These are phyloP conservation scores for Agrochola lota DNA, from an alignment of 2,888 invertebrate species.

Conservation along the genomic window DNA sequence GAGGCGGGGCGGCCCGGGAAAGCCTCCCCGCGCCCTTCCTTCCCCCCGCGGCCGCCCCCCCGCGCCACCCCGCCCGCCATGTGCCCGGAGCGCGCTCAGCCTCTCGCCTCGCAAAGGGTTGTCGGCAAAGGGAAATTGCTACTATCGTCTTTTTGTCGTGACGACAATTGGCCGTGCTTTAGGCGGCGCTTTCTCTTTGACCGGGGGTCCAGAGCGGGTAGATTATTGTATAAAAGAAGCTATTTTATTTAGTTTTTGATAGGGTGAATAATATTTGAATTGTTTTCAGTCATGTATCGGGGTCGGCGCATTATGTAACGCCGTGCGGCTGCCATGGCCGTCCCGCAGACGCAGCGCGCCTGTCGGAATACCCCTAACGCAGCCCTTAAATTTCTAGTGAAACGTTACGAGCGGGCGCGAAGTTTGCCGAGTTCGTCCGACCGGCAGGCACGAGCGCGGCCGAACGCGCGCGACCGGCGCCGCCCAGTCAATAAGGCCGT, in stretches of 20 bases:
- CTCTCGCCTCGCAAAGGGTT: constrained; percentile 87
- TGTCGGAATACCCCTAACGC: constrained; percentile 83
- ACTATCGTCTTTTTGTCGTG: constrained; percentile 82
- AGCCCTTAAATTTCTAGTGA: constrained; percentile 89
- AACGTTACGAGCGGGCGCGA: constrained; percentile 76
- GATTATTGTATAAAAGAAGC: constrained; percentile 56
- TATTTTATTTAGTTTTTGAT: constrained; percentile 58
- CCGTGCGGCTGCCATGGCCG: constrained; percentile 76
- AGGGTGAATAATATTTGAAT: constrained; percentile 47
- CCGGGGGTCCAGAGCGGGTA: constrained; percentile 56
- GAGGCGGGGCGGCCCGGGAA: constrained; percentile 89
- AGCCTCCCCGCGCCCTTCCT: constrained; percentile 80
- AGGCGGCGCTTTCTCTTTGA: constrained; percentile 76
- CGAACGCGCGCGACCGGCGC: constrained; percentile 86
- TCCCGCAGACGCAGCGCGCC: constrained; percentile 79
- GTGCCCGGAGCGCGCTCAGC: constrained; percentile 84
- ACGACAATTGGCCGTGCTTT: constrained; percentile 81
- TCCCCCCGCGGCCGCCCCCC: constrained; percentile 70
- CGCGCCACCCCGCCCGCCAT: constrained; percentile 80
- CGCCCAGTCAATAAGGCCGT: constrained; percentile 91
- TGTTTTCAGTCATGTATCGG: constrained; percentile 71
- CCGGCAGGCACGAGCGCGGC: constrained; percentile 75
- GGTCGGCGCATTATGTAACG: constrained; percentile 77
- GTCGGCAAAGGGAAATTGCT: constrained; percentile 86
- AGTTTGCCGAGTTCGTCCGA: constrained; percentile 80